A percentile compares a stretch with the other conserved stretches of the same genome.
phyloP scores from a whole-genome alignment of 2,113 vertebrate species.

The Anoura caudifer region DNA sequence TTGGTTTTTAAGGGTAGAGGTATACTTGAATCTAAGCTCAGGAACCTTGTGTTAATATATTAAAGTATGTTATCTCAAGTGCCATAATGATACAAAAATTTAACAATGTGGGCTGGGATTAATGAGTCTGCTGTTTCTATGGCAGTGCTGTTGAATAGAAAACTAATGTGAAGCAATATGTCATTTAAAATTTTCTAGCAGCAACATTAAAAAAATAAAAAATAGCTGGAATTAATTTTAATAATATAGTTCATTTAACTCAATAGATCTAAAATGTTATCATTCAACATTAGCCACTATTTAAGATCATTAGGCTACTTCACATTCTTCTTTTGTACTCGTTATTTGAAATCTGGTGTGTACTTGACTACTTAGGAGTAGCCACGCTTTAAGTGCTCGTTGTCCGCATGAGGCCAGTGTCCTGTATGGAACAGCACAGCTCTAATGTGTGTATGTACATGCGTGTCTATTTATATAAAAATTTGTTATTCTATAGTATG shows the following conservation, averaged over 20 bases:
- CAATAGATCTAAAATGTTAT: not conserved
- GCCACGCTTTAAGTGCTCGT: not conserved
- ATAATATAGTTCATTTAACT: constrained; percentile 9
- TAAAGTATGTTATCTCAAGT: constrained; percentile 6
- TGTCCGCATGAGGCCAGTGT: not conserved
- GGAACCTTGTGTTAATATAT: constrained; percentile 23
- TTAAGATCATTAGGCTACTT: not conserved
- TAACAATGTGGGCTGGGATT: not conserved
- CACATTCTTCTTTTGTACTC: not conserved
- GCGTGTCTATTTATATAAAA: not conserved
- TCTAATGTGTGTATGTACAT: not conserved
- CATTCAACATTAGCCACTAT: constrained; percentile 14
- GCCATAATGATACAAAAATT: not conserved
- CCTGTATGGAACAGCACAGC: not conserved
- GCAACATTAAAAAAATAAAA: constrained; percentile 6
- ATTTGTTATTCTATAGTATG: not conserved
- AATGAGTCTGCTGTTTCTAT: not conserved
- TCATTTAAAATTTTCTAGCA: not conserved
- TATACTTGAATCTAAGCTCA: constrained; percentile 43
- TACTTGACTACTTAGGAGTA: not conserved
- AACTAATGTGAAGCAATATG: not conserved
- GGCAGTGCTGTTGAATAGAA: not conserved
- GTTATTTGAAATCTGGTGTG: not conserved
- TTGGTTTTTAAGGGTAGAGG: not conserved
- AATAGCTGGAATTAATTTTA: not conserved